Evolutionary conservation across 2,113 vertebrate species (phyloP).

Genomic region (Cololabis saira): DNA sequence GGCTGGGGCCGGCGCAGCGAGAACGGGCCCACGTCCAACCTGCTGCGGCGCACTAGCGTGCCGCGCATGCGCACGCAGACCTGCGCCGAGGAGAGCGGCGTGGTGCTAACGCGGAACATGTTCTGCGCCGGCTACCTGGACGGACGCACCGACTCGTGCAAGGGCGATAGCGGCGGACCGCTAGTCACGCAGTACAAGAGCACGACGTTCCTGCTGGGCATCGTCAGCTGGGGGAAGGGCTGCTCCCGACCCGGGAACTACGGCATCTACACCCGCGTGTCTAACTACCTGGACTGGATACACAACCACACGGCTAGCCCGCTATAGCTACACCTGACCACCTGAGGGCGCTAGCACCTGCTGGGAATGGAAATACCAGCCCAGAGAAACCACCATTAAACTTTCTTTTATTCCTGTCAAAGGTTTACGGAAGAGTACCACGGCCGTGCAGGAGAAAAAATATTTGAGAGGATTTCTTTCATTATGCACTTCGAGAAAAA

Average conservation of each 20-base stretch:
- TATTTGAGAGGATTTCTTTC: no score
- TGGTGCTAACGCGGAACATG: conserved; percentile 89
- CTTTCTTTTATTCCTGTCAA: no score
- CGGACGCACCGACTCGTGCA: conserved; percentile 88
- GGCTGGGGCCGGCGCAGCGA: conserved; percentile 91
- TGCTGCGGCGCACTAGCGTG: conserved; percentile 84
- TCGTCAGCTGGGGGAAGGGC: conserved; percentile 96
- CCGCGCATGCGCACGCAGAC: conserved; percentile 87
- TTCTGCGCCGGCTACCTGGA: conserved; percentile 93
- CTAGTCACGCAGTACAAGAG: conserved; percentile 86
- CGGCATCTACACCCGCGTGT: conserved; percentile 93
- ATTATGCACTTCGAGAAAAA: no score
- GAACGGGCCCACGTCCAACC: conserved; percentile 80
- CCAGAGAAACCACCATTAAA: no score
- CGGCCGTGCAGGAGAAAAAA: no score
- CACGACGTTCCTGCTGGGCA: conserved; percentile 89
- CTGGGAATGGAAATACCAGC: no score
- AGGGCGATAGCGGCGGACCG: conserved; percentile 94
- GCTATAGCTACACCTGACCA: no score
- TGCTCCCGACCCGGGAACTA: conserved; percentile 87
- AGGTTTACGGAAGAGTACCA: no score
- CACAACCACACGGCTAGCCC: conserved; percentile 58
- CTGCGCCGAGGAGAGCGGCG: conserved; percentile 79
- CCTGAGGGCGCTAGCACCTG: not conserved
- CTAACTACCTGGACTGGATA: conserved; percentile 88